A percentile compares a stretch with the other conserved stretches of the same genome.
These are phyloP conservation scores for Aptenodytes patagonicus DNA, from an alignment of 2,113 vertebrate genomes.

Conservation along the genomic window DNA sequence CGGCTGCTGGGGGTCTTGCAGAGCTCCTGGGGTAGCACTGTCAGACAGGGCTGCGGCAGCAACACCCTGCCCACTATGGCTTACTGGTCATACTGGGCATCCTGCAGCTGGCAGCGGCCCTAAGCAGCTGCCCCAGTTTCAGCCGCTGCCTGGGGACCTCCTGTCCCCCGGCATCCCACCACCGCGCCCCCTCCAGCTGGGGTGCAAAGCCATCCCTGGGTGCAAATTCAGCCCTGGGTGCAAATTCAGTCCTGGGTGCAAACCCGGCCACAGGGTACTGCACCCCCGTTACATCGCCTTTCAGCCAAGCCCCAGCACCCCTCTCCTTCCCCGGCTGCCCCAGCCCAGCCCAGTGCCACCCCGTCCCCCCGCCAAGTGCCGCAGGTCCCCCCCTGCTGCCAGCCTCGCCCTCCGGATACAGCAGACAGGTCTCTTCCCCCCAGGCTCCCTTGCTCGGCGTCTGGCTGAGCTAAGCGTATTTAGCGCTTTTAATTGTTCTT, in stretches of 20 bases:
- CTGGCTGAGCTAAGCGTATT: constrained; percentile 71
- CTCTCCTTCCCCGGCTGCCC: not conserved
- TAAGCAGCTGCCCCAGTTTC: not conserved
- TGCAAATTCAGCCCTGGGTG: too few relatives aligned
- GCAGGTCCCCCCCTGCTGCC: not conserved
- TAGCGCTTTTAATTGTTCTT: constrained; percentile 68
- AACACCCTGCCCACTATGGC: not conserved
- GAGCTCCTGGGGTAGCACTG: not conserved
- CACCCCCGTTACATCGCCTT: not conserved
- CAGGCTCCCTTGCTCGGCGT: constrained; percentile 3
- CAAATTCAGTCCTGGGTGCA: not conserved
- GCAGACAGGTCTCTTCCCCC: constrained; percentile 47
- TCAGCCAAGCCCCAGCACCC: not conserved
- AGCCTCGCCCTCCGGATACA: not conserved
- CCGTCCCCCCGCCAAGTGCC: fast-evolving
- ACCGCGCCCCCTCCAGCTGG: not conserved
- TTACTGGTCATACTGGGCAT: not conserved
- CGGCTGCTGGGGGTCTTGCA: not conserved
- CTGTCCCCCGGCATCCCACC: not conserved
- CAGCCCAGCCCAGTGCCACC: not conserved
- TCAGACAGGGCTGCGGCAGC: not conserved
- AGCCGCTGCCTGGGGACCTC: not conserved
- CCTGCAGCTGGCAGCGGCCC: not conserved
- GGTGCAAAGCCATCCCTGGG: not conserved
- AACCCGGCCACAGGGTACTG: not conserved